Conservation (phyloP, 2,113 vertebrate genomes). For the Anhinga rufa region DNA sequence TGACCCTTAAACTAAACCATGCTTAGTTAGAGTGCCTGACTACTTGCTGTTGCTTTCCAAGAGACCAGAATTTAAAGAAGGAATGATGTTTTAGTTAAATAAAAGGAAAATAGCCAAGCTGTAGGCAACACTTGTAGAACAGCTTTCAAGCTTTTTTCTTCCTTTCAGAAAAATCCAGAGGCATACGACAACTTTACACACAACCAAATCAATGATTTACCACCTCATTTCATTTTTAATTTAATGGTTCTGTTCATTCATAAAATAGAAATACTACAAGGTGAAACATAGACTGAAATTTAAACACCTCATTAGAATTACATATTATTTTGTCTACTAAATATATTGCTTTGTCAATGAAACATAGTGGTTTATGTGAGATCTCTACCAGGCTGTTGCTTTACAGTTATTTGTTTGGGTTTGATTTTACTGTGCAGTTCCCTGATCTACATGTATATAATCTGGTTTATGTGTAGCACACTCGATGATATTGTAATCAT, state of each 20-base stretch:
- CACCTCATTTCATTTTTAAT: slow-evolving; percentile 68
- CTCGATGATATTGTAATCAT: slow-evolving; percentile 22
- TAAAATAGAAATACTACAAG: slow-evolving; percentile 64
- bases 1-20: neutral
- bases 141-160: neutral
- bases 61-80: neutral
- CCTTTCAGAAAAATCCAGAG: neutral
- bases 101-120: neutral
- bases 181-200: neutral
- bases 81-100: neutral
- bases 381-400: slow-evolving; percentile 5
- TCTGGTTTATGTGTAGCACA: neutral
- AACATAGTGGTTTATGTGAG: slow-evolving; percentile 29
- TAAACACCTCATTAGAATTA: slow-evolving; percentile 68
- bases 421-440: slow-evolving; percentile 19
- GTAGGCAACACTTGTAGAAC: neutral
- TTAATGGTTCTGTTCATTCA: slow-evolving; percentile 66
- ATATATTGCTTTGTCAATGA: slow-evolving; percentile 60
- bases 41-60: neutral
- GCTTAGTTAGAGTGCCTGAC: neutral
- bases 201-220: slow-evolving; percentile 54
- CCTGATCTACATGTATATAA: slow-evolving; percentile 14
- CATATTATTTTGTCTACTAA: slow-evolving; percentile 52
- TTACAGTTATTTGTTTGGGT: slow-evolving; percentile 35
- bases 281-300: slow-evolving; percentile 61